These are phyloP conservation scores for Mionectes olivaceus DNA, from an alignment of 2,797 vertebrate species.

Conservation along the genomic window DNA sequence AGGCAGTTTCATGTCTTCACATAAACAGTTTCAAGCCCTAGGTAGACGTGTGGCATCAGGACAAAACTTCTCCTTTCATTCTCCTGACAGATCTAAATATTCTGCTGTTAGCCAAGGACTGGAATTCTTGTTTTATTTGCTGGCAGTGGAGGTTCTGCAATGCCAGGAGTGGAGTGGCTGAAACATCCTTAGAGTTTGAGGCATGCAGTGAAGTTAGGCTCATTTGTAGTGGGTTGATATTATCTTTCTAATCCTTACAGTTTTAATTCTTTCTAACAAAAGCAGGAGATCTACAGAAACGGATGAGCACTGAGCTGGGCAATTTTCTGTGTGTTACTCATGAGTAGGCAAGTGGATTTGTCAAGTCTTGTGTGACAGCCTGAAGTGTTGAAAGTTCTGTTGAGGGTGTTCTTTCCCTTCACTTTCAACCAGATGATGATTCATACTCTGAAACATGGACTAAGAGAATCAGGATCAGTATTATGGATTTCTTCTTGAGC, in stretches of 20 bases:
- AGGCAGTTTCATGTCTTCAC: neutral
- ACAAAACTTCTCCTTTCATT: neutral
- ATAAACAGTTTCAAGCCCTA: neutral
- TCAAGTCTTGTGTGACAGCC: neutral
- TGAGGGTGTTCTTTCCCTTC: neutral
- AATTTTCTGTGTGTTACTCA: neutral
- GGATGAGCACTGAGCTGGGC: neutral
- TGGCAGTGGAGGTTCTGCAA: neutral
- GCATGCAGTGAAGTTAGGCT: neutral
- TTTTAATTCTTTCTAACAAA: neutral
- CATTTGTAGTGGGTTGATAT: neutral
- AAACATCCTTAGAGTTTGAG: neutral
- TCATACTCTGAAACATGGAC: neutral
- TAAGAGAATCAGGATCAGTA: neutral
- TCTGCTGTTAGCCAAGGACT: neutral
- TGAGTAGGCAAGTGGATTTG: neutral
- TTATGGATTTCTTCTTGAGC: neutral
- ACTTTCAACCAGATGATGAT: neutral
- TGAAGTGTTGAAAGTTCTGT: neutral
- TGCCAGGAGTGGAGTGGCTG: neutral
- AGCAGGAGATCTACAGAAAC: neutral
- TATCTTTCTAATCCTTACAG: neutral
- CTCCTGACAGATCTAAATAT: neutral
- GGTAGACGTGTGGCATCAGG: fast-evolving
- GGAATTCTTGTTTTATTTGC: neutral